These are phyloP conservation scores for Zonotrichia leucophrys DNA, from an alignment of 2,113 vertebrate genomes.

Conservation along the genomic window DNA sequence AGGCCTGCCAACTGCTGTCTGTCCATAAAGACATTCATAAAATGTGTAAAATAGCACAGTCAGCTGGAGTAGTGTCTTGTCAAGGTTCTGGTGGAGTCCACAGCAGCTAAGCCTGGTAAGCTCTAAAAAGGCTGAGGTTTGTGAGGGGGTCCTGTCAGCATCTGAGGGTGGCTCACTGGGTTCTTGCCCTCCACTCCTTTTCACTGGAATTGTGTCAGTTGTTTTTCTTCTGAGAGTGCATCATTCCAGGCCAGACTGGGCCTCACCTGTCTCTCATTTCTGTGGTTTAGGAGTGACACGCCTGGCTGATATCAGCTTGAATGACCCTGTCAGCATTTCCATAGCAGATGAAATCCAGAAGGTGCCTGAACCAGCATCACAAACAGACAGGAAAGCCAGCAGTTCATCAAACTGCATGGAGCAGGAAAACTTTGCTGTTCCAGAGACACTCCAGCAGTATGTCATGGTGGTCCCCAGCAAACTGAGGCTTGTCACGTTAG, in stretches of 20 bases:
- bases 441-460: constrained; percentile 83
- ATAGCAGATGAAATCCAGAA: constrained; percentile 67
- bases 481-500: constrained; percentile 88
- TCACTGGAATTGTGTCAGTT: not conserved
- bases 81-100: not conserved
- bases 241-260: not conserved
- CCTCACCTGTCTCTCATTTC: not conserved
- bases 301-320: constrained; percentile 86
- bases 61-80: not conserved
- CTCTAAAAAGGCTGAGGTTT: not conserved
- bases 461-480: constrained; percentile 92
- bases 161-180: not conserved
- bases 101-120: not conserved
- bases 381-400: not conserved
- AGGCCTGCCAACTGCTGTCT: not conserved
- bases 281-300: constrained; percentile 78
- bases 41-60: not conserved
- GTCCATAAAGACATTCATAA: not conserved
- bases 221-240: not conserved
- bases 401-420: not conserved
- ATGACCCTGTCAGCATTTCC: constrained; percentile 80
- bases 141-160: not conserved
- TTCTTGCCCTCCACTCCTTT: not conserved
- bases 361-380: not conserved
- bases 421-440: constrained; percentile 82